These are phyloP conservation scores for Psephotus haematonotus DNA, from an alignment of 2,113 vertebrate species.

Conservation along the genomic window DNA sequence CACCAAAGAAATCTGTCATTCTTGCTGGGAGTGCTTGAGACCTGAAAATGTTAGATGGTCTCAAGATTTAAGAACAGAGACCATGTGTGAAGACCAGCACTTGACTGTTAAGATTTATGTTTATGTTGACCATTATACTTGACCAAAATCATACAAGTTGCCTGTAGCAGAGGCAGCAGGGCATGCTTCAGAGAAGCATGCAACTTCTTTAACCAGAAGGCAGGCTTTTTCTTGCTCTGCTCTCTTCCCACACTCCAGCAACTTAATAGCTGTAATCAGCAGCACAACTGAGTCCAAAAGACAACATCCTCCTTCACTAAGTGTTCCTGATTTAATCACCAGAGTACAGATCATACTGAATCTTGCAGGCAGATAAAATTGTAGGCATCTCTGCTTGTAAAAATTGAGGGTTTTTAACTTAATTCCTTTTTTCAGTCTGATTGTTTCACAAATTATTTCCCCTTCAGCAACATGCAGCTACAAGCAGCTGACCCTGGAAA, in stretches of 20 bases:
- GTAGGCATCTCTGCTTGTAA: neutral
- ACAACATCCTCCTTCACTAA: neutral
- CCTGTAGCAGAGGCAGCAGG: neutral
- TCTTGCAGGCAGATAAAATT: neutral
- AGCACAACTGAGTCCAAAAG: neutral
- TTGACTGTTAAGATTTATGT: neutral
- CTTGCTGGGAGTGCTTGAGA: neutral
- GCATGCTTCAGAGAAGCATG: neutral
- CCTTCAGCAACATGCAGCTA: neutral
- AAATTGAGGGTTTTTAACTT: neutral
- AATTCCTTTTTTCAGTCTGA: neutral
- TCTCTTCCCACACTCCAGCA: neutral
- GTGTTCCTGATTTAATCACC: neutral
- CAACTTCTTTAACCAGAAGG: neutral
- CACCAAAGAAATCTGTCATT: neutral
- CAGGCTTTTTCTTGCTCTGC: neutral
- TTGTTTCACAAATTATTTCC: conserved; percentile 2
- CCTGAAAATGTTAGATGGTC: neutral
- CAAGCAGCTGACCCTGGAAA: neutral
- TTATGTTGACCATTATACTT: neutral
- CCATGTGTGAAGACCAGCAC: neutral
- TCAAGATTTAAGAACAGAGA: neutral
- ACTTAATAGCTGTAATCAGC: neutral
- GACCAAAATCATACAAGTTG: neutral
- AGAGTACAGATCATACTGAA: neutral